Base-by-base conservation (phyloP, 2,888 invertebrate genomes). In the Troides helena region DNA sequence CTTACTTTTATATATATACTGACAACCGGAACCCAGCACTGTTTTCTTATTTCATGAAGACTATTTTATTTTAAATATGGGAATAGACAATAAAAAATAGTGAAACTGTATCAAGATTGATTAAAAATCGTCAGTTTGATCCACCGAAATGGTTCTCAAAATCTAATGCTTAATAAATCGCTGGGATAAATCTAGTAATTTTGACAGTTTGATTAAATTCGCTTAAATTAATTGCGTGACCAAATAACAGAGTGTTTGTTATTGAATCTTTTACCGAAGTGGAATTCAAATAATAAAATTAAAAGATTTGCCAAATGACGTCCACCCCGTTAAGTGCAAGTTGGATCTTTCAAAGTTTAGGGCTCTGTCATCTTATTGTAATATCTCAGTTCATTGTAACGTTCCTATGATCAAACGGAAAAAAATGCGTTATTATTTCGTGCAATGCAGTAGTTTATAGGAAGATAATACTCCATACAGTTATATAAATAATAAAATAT, bases 221-320 rank as follows among this genome's bases (percentile, higher is more conserved):
- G 43, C 43, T 43, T 62, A n/a, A 62, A 62, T 39, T 21, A 62
- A 62, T n/a, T 14, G 61, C 21, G 3, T 43, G 14, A n/a, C n/a
- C 43, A 62, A 39, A 17, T 50, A 50, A 50, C 50, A 50, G 39
- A 39, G 50, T 50, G 50, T 62, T 62, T 62, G 46, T 62, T 23
- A 62, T 23, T 25, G 62, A 50, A 62, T 23, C 62, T 17, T 62
- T 50, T 62, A 62, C 50, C 1, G 46, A 25, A 62, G 21, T 50
- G 50, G 62, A 62, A 62, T 62, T 62, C 46, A 62, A 62, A 62
- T 62, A 7, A 7, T n/a, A 25, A 62, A 50, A 25, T 62, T 62
- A 23, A 62, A 62, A 23, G 23, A 43, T 21, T 46, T 17, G 50
- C 62, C 46, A 50, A 23, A 39, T 50, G 25, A 62, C 62, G 62